Conservation (phyloP, 2,113 vertebrate species). For the Ascaphus truei region DNA sequence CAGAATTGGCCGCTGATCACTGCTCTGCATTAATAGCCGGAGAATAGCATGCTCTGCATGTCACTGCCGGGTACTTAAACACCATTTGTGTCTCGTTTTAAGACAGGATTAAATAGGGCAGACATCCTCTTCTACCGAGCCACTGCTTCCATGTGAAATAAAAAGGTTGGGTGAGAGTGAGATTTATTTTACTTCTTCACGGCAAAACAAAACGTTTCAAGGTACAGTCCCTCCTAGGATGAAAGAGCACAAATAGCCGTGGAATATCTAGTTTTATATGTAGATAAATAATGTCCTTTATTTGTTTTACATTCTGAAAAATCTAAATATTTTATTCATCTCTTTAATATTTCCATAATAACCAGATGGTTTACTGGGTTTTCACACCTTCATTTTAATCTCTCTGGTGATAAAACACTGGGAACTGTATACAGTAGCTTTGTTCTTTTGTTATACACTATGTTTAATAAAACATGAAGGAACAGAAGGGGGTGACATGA, state of each 20-base stretch:
- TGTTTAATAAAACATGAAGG: too few species aligned
- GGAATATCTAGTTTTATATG: background rate
- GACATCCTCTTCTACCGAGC: background rate
- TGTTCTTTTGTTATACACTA: too few species aligned
- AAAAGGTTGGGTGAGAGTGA: background rate
- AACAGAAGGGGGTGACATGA: too few species aligned
- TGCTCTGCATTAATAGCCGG: conserved; percentile 27
- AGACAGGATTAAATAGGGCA: conserved; percentile 4
- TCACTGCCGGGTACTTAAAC: conserved; percentile 20
- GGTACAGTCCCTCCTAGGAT: background rate
- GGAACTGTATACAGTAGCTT: too few species aligned
- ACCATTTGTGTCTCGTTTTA: conserved; percentile 21
- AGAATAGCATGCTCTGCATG: conserved; percentile 32
- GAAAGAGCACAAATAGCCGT: background rate
- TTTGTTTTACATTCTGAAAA: background rate
- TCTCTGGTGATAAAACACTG: background rate
- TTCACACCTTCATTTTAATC: background rate
- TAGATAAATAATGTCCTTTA: background rate
- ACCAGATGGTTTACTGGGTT: background rate
- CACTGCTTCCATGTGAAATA: background rate
- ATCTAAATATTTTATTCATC: background rate
- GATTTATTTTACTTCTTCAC: background rate
- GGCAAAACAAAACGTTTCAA: background rate
- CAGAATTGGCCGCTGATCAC: conserved; percentile 18
- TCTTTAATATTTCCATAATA: background rate